phyloP scores from a whole-genome alignment of 2,113 vertebrate genomes.

The Upupa epops region DNA sequence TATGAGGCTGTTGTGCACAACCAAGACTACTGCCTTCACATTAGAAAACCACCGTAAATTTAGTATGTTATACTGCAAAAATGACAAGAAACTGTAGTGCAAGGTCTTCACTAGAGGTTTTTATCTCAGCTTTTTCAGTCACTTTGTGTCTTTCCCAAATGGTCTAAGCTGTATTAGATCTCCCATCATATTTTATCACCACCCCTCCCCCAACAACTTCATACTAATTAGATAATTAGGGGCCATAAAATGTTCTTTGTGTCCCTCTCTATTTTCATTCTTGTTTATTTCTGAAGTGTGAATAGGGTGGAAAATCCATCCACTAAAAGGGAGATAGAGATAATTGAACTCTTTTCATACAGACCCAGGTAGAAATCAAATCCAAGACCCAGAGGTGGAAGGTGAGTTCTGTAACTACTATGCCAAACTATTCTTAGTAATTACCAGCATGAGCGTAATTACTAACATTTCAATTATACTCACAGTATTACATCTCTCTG shows the following conservation, averaged over 20 bases:
- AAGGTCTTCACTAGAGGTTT: neutral
- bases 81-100: neutral
- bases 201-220: rapidly evolving
- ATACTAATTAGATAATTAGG: constrained; percentile 3
- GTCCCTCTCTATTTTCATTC: constrained; percentile 49
- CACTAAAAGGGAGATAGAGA: constrained; percentile 44
- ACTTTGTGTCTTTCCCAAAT: neutral
- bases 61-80: neutral
- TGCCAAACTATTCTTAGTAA: constrained; percentile 71
- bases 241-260: constrained; percentile 21
- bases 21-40: neutral
- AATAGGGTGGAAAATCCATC: constrained; percentile 47
- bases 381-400: constrained; percentile 69
- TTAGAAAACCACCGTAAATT: neutral
- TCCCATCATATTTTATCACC: neutral
- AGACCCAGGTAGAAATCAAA: constrained; percentile 73
- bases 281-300: constrained; percentile 57
- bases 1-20: neutral
- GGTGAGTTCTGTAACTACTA: constrained; percentile 69
- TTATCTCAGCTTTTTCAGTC: neutral
- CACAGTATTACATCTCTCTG: constrained; percentile 68
- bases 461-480: constrained; percentile 70
- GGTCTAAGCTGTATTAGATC: neutral
- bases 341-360: constrained; percentile 63
- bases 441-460: constrained; percentile 74